These are phyloP conservation scores for Calcarius lapponicus DNA, from an alignment of 2,797 vertebrate genomes.

Conservation along the genomic window DNA sequence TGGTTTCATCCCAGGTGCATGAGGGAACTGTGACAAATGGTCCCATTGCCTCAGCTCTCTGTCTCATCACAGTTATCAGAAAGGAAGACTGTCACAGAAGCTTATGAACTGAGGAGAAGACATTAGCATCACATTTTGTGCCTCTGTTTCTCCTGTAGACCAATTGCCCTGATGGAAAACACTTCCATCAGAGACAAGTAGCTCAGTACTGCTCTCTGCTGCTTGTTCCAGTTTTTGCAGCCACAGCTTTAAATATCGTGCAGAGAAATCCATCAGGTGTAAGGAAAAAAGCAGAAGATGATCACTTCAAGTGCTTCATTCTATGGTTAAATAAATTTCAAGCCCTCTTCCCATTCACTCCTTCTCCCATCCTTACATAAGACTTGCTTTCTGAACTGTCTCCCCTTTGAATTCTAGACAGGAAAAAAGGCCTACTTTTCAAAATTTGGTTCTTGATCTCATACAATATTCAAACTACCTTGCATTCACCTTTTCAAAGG, in stretches of 20 bases:
- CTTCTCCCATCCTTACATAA: neutral
- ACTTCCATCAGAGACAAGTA: neutral
- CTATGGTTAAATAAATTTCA: neutral
- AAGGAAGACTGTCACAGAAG: neutral
- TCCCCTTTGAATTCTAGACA: neutral
- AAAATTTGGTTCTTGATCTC: neutral
- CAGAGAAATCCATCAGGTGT: neutral
- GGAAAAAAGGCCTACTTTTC: neutral
- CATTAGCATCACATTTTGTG: neutral
- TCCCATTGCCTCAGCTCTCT: neutral
- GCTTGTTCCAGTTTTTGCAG: slow-evolving; percentile 10
- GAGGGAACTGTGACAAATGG: neutral
- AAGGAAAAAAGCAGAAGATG: neutral
- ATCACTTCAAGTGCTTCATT: neutral
- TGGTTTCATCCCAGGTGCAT: neutral
- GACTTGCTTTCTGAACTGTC: neutral
- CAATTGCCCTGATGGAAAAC: neutral
- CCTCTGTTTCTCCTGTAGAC: neutral
- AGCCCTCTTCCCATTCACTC: neutral
- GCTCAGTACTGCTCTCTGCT: slow-evolving; percentile 64
- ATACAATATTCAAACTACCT: neutral
- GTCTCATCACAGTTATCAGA: neutral
- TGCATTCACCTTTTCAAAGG: neutral
- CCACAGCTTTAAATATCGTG: neutral
- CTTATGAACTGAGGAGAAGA: neutral